Evolutionary conservation across 2,113 vertebrate genomes (phyloP).

Genomic region (Xiphias gladius): DNA sequence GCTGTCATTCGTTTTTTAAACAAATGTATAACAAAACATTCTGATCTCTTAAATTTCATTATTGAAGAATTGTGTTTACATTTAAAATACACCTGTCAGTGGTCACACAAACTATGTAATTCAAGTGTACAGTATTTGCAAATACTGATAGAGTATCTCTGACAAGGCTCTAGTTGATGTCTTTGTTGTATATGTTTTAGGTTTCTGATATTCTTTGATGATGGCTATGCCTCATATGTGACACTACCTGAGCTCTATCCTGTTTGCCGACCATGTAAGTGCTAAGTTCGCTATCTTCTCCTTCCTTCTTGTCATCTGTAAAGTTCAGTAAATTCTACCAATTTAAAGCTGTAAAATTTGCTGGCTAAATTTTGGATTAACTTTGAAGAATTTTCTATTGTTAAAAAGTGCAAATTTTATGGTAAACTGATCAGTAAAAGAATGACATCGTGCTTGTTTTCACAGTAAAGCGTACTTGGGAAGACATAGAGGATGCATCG

Average conservation of each 20-base stretch:
- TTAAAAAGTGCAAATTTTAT: background rate
- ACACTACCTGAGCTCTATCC: slow-evolving; percentile 93
- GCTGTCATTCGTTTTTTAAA: too few species aligned
- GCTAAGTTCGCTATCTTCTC: background rate
- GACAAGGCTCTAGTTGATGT: background rate
- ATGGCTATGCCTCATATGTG: slow-evolving; percentile 97
- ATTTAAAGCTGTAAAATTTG: background rate
- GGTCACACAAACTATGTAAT: background rate
- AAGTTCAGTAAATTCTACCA: background rate
- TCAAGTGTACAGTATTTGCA: background rate
- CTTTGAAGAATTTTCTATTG: background rate
- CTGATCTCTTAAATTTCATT: background rate
- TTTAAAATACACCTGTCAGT: background rate
- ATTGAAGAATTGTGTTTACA: background rate
- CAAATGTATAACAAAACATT: too few species aligned
- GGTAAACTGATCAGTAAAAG: background rate
- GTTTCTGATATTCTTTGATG: slow-evolving; percentile 98
- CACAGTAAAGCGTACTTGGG: slow-evolving; percentile 94
- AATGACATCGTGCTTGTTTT: background rate
- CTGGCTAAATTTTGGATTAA: background rate
- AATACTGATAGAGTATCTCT: background rate
- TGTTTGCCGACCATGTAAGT: slow-evolving; percentile 92
- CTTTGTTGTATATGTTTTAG: slow-evolving; percentile 77
- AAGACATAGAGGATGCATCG: slow-evolving; percentile 96
- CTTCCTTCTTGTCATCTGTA: background rate